Evolutionary conservation across 2,113 vertebrate genomes (phyloP).

Genomic region (Aspidoscelis tigris): DNA sequence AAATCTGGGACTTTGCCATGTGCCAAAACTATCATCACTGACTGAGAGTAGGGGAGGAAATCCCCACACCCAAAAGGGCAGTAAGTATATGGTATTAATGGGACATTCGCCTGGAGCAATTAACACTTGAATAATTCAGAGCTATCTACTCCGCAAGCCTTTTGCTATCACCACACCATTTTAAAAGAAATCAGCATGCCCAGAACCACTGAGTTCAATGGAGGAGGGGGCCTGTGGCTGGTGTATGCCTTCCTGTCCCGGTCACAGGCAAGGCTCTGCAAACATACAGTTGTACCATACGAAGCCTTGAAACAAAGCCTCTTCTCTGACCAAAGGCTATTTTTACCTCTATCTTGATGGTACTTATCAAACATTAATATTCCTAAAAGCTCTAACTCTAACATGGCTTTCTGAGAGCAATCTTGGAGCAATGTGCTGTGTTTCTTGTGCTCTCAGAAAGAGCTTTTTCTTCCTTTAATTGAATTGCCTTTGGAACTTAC

Average conservation of each 20-base stretch:
- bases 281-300: conserved; percentile 44
- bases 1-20: background rate
- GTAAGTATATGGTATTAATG: background rate
- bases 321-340: conserved; percentile 54
- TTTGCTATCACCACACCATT: background rate
- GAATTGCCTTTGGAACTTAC: conserved; percentile 45
- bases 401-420: conserved; percentile 35
- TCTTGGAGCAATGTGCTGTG: conserved; percentile 49
- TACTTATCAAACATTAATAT: conserved; percentile 73
- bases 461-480: conserved; percentile 48
- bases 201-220: background rate
- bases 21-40: background rate
- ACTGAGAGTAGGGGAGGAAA: background rate
- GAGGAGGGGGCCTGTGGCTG: background rate
- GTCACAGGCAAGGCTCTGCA: background rate
- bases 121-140: background rate
- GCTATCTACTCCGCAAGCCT: background rate
- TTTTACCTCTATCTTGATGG: conserved; percentile 62
- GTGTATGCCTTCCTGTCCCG: background rate
- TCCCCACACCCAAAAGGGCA: background rate
- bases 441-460: conserved; percentile 56
- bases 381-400: conserved; percentile 64
- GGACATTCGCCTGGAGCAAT: background rate
- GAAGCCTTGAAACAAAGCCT: conserved; percentile 51
- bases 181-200: background rate